Base-by-base conservation (phyloP, 2,113 vertebrate genomes). In the Scophthalmus maximus region DNA sequence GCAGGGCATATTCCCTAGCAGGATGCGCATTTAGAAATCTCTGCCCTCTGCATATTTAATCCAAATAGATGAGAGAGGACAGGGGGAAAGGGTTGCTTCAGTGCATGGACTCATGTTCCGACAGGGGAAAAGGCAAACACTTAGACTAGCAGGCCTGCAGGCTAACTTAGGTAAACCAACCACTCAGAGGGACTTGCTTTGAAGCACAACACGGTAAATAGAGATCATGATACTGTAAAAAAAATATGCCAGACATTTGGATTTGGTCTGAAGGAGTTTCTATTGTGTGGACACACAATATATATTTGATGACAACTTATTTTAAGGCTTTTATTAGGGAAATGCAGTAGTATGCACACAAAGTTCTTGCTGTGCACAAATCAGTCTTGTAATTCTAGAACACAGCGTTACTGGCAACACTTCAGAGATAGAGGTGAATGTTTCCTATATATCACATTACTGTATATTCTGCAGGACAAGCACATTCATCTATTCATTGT, bases 21-120 rank as follows among this genome's bases (percentile, higher is more conserved):
- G 64, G 46, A 30, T 46, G 55, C 69, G 66, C 75, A 52, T 66
- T 73, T 65, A 60, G 73, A 73, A 73, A 80, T 66, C 56, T 30
- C 49, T 71, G 56, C 57, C 59, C 32, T 59, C 67, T 90, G 72
- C 72, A 91, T 88, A 73, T 88, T 85, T 89, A 87, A 92, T 83
- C 63, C 36, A 34, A 61, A 81, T 66, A 82, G 81, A 82, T 68
- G 66, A 82, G 73, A 40, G 23, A 44, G 67, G 50, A 78, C 44
- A 44, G 51, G 40, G 42, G 73, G 8, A 71, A 62, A 68, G 29
- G 68, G 23, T n/a, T 34, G 58, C 56, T 69, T 83, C 53, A 38
- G 53, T 49, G 52, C 57, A 64, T 55, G 53, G 64, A 84, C 67
- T 75, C 73, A 76, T 76, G 78, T 81, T 73, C 64, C 7, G 26